phyloP scores from a whole-genome alignment of 2,888 invertebrate species.

The Rhamnusium bicolor region DNA sequence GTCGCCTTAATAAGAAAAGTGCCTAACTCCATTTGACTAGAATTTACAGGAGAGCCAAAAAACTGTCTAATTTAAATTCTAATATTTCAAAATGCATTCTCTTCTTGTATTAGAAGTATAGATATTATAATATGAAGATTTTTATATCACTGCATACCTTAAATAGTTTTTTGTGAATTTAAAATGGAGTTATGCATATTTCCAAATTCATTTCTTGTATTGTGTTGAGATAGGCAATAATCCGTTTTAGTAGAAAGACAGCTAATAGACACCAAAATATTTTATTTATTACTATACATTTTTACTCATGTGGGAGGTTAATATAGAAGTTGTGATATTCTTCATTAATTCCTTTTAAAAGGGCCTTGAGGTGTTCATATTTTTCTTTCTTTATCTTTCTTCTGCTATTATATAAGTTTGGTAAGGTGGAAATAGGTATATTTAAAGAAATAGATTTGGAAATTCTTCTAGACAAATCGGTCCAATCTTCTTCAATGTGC shows the following conservation, averaged over 20 bases:
- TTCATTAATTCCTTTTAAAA: neutral
- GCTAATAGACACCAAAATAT: neutral
- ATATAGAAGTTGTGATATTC: neutral
- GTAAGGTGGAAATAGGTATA: neutral
- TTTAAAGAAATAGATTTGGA: neutral
- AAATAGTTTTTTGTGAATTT: neutral
- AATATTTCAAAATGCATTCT: neutral
- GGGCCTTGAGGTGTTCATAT: neutral
- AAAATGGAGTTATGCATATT: neutral
- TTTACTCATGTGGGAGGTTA: neutral
- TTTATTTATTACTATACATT: neutral
- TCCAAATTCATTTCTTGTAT: neutral
- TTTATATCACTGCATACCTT: too few species aligned
- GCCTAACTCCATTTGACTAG: neutral
- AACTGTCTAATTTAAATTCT: neutral
- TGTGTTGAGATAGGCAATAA: neutral
- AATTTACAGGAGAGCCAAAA: constrained; percentile 2
- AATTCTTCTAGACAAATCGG: neutral
- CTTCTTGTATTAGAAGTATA: neutral
- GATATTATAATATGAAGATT: too few species aligned
- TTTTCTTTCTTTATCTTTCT: constrained; percentile 1
- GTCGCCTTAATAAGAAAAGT: constrained; percentile 39
- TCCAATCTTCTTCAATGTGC: neutral
- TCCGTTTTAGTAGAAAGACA: neutral
- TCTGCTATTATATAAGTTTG: neutral